Evolutionary conservation across 2,888 invertebrate genomes (phyloP).

Genomic region (Tenodera sinensis): DNA sequence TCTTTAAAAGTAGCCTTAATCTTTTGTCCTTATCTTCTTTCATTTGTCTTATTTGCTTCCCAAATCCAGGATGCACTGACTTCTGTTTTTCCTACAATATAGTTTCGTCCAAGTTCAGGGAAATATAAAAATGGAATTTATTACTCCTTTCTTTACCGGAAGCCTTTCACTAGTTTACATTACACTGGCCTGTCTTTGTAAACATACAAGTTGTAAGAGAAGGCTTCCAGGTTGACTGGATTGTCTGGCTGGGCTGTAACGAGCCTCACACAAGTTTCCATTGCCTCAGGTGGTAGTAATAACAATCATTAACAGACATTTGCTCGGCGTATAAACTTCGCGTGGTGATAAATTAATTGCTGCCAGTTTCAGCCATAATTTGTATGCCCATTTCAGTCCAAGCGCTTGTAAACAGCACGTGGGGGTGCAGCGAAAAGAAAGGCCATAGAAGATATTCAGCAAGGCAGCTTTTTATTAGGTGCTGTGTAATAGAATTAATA

Average conservation of each 20-base stretch:
- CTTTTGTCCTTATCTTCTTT: too few species aligned
- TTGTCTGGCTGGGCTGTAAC: background rate
- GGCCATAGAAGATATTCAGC: background rate
- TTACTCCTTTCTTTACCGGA: too few species aligned
- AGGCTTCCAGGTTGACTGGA: background rate
- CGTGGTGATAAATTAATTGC: background rate
- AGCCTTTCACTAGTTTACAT: too few species aligned
- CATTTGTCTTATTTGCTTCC: too few species aligned
- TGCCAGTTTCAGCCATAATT: background rate
- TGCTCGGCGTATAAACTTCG: background rate
- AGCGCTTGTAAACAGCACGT: background rate
- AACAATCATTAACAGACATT: background rate
- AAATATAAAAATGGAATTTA: too few species aligned
- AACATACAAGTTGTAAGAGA: background rate
- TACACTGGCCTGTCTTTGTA: background rate
- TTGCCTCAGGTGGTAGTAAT: background rate
- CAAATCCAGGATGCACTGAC: too few species aligned
- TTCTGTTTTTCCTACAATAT: too few species aligned
- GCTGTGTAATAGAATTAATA: too few species aligned
- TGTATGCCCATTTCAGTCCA: background rate
- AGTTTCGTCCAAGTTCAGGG: too few species aligned
- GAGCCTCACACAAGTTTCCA: background rate
- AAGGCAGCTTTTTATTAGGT: too few species aligned
- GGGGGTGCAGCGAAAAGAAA: background rate
- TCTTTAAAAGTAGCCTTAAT: too few species aligned